Evolutionary conservation across 1,140 invertebrate genomes (phyloP).

Genomic region (Drosophila serrata): DNA sequence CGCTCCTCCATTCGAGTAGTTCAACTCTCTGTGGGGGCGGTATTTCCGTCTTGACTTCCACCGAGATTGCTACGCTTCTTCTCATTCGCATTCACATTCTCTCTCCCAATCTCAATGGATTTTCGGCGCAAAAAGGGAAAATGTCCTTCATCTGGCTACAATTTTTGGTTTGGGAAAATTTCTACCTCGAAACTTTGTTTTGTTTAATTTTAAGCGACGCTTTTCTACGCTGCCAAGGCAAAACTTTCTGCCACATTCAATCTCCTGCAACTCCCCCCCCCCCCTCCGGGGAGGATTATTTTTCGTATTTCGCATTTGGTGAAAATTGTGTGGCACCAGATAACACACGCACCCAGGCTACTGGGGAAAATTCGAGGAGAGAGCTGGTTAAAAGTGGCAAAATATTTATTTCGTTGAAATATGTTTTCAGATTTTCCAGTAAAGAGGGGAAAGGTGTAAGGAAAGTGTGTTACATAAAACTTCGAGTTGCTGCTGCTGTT

Average conservation of each 20-base stretch:
- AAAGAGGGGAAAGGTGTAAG: background rate
- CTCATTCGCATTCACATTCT: background rate
- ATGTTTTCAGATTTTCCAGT: slow-evolving; percentile 34
- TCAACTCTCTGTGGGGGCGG: slow-evolving; percentile 36
- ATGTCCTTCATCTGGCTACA: slow-evolving; percentile 38
- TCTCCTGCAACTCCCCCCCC: slow-evolving; percentile 1
- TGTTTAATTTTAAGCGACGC: slow-evolving; percentile 67
- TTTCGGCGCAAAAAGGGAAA: slow-evolving; percentile 24
- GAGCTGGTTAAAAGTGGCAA: slow-evolving; percentile 45
- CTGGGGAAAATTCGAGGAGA: slow-evolving; percentile 4
- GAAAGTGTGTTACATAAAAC: slow-evolving; percentile 16
- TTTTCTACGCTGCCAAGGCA: slow-evolving; percentile 39
- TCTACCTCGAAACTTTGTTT: slow-evolving; percentile 55
- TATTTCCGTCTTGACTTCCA: slow-evolving; percentile 56
- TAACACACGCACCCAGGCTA: slow-evolving; percentile 42
- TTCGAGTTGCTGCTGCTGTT: slow-evolving; percentile 10
- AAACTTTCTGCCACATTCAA: slow-evolving; percentile 45
- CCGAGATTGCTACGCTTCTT: slow-evolving; percentile 37
- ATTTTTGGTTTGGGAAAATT: slow-evolving; percentile 1
- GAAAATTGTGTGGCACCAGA: slow-evolving; percentile 63
- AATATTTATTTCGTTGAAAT: slow-evolving; percentile 59
- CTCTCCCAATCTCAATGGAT: slow-evolving; percentile 10
- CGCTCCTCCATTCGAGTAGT: slow-evolving; percentile 37
- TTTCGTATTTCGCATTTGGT: slow-evolving; percentile 57
- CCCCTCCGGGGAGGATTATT: slow-evolving; percentile 36